Evolutionary conservation across 2,113 vertebrate species (phyloP).

Genomic region (Phalacrocorax carbo): DNA sequence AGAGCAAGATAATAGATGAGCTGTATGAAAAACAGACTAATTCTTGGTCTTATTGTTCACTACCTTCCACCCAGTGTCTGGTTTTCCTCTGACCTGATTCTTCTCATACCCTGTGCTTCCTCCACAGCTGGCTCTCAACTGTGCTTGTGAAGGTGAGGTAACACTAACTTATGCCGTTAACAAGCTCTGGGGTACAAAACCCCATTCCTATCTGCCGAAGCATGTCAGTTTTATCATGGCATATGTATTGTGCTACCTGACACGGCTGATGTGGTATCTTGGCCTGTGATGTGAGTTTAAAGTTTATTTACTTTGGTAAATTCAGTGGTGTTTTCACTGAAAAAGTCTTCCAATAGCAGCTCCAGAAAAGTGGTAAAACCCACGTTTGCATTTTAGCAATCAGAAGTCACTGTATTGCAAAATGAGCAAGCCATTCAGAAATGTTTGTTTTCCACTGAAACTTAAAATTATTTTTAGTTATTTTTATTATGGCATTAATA

Average conservation of each 20-base stretch:
- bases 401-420: neutral
- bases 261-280: accelerated
- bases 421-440: neutral
- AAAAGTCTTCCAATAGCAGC: neutral
- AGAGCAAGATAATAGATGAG: neutral
- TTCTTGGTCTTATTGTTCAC: neutral
- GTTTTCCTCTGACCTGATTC: neutral
- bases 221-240: accelerated
- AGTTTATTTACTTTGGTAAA: neutral
- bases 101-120: neutral
- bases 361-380: neutral
- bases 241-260: neutral
- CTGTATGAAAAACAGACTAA: neutral
- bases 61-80: neutral
- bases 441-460: neutral
- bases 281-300: neutral
- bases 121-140: neutral
- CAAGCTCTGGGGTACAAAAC: neutral
- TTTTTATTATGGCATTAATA: neutral
- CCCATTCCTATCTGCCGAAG: neutral
- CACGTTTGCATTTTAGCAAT: neutral
- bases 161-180: neutral
- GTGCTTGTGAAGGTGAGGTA: neutral
- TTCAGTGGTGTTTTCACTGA: neutral
- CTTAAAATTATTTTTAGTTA: neutral